A percentile compares a stretch with the other conserved stretches of the same genome.
Conservation (phyloP, 1,140 invertebrate species). For the Aphaenogaster floridana region DNA sequence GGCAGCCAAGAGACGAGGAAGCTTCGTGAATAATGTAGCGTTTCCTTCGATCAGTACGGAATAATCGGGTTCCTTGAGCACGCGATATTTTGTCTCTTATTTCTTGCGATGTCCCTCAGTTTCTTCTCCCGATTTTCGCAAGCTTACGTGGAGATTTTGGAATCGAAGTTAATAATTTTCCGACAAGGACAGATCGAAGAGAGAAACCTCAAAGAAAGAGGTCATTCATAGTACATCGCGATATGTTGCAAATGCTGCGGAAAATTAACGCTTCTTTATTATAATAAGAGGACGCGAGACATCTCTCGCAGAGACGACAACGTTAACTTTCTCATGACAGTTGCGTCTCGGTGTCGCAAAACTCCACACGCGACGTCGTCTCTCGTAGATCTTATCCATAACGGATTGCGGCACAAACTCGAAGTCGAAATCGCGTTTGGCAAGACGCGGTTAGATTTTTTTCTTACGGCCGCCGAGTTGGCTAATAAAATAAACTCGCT, state of each 20-base stretch:
- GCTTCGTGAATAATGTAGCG: not conserved
- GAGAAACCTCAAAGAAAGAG: not conserved
- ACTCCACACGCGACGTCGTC: not conserved
- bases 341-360: not conserved
- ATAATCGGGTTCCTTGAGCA: not conserved
- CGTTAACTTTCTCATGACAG: constrained; percentile 13
- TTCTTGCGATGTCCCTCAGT: not conserved
- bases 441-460: not conserved
- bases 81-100: not conserved
- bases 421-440: not conserved
- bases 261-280: constrained; percentile 15
- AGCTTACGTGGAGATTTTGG: not conserved
- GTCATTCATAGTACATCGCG: not conserved
- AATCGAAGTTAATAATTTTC: not conserved
- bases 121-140: not conserved
- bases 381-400: constrained; percentile 11
- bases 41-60: not conserved
- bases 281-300: not conserved
- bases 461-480: not conserved
- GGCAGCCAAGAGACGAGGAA: not conserved
- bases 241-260: not conserved
- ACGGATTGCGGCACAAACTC: not conserved
- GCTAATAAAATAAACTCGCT: constrained; percentile 3
- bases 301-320: not conserved
- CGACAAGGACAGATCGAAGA: not conserved